phyloP scores from a whole-genome alignment of 2,113 vertebrate species.

The Talpa occidentalis region DNA sequence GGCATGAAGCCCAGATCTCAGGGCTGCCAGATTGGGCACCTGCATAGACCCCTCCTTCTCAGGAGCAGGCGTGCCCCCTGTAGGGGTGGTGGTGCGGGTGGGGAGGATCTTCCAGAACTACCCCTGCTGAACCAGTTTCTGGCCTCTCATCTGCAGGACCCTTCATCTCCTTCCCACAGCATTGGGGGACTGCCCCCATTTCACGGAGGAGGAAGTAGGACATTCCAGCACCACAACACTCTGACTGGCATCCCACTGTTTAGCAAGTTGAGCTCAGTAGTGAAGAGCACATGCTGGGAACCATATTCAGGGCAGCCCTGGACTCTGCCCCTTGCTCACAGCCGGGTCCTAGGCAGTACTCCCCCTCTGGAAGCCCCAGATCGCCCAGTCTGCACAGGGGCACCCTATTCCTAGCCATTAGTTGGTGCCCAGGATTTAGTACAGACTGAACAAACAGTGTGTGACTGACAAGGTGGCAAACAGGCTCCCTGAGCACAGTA shows the following conservation, averaged over 20 bases:
- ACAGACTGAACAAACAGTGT: neutral
- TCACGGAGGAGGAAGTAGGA: neutral
- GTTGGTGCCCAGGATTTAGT: neutral
- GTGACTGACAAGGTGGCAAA: neutral
- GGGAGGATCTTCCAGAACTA: neutral
- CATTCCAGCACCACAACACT: neutral
- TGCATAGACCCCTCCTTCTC: no score
- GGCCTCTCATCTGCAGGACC: neutral
- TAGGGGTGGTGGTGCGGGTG: neutral
- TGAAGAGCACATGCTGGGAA: no score
- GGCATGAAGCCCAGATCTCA: no score
- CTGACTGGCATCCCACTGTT: neutral
- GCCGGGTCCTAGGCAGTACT: neutral
- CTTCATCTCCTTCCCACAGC: neutral
- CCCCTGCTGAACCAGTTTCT: fast-evolving
- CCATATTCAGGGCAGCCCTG: no score
- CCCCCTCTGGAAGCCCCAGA: neutral
- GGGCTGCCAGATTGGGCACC: fast-evolving
- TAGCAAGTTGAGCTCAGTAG: no score
- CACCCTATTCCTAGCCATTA: no score
- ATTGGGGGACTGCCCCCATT: neutral
- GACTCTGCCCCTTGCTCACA: no score
- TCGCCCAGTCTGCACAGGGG: neutral
- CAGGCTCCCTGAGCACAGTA: fast-evolving
- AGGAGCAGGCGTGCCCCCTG: neutral